phyloP scores from a whole-genome alignment of 2,888 invertebrate species.

The Drosophila setosimentum region DNA sequence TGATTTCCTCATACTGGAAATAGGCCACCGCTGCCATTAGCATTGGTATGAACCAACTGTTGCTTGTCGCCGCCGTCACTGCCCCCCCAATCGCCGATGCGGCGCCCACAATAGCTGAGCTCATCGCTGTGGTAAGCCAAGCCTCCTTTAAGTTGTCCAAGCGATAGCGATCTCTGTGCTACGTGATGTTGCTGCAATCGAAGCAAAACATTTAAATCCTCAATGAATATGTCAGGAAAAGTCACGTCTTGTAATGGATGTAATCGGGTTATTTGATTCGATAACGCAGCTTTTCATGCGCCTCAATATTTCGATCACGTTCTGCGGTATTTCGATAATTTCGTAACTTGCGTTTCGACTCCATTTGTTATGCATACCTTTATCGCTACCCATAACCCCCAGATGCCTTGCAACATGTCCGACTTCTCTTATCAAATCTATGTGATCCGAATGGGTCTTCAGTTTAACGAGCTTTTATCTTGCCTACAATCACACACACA shows the following conservation, averaged over 20 bases:
- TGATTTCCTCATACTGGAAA: slow-evolving; percentile 93
- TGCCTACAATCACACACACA: neutral
- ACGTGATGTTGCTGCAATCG: slow-evolving; percentile 56
- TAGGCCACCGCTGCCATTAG: slow-evolving; percentile 94
- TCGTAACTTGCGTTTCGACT: slow-evolving; percentile 60
- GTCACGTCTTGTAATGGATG: slow-evolving; percentile 50
- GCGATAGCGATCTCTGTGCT: slow-evolving; percentile 18
- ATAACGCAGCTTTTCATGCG: slow-evolving; percentile 49
- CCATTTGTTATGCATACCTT: slow-evolving; percentile 41
- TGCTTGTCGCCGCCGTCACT: slow-evolving; percentile 89
- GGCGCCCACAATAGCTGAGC: slow-evolving; percentile 87
- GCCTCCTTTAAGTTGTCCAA: slow-evolving; percentile 9
- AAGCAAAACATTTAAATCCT: slow-evolving; percentile 13
- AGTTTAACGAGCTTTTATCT: neutral
- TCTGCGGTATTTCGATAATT: slow-evolving; percentile 33
- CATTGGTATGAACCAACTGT: slow-evolving; percentile 93
- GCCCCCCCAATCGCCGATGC: slow-evolving; percentile 89
- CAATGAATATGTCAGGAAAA: slow-evolving; percentile 41
- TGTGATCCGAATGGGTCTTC: slow-evolving; percentile 5
- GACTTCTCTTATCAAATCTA: slow-evolving; percentile 30
- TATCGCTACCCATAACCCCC: neutral
- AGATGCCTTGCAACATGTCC: slow-evolving; percentile 28
- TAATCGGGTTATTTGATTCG: slow-evolving; percentile 55
- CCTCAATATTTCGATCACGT: slow-evolving; percentile 66
- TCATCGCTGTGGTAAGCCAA: slow-evolving; percentile 86